Base-by-base conservation (phyloP, 1,140 invertebrate species). In the Ctenoplectra terminalis region DNA sequence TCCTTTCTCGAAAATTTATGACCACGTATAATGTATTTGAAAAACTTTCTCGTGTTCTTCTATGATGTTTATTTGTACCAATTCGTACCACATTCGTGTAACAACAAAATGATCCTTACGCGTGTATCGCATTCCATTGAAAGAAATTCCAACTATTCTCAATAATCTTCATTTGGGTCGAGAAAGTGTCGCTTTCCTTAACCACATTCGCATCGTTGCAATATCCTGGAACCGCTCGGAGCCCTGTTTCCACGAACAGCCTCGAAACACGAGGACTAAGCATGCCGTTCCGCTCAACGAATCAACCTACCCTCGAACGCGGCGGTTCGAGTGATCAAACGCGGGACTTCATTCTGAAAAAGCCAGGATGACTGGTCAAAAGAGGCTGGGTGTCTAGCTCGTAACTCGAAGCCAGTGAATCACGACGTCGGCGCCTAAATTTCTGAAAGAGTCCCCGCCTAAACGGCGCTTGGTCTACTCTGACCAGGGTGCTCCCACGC, bases 361-460 rank as follows among this genome's bases (percentile, higher is more conserved):
- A 72, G 34, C 6, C 20, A 34, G 69, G 46, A 79, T 61, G 76
- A 60, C 54, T 60, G 31, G 54, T 11, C 31, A 50, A 34, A 46
- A 29, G 26, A n/a, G 34, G 54, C 15, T 40, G 37, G 29, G 17
- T 29, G 43, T 48, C 56, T 37, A 60, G 54, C 29, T 31, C 46
- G 78, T 77, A 78, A 86, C 79, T 73, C 61, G 84, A 86, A 48
- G 31, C 56, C 71, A 23, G 29, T 76, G 69, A 70, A 67, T 70
- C 64, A 56, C 52, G 20, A n/a, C n/a, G 73, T 81, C 48, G 79
- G 85, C 82, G 82, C 79, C 61, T 82, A 87, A 87, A 85, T 85
- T 79, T 85, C 71, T 82, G 29, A 63, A 64, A 63, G 52, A 54
- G 31, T 34, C 63, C 75, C 43, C 60, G 15, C n/a, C 20, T 34